A percentile compares a stretch with the other conserved stretches of the same genome.
Conservation (phyloP, 1,140 invertebrate genomes). For the Danaus melanippus region DNA sequence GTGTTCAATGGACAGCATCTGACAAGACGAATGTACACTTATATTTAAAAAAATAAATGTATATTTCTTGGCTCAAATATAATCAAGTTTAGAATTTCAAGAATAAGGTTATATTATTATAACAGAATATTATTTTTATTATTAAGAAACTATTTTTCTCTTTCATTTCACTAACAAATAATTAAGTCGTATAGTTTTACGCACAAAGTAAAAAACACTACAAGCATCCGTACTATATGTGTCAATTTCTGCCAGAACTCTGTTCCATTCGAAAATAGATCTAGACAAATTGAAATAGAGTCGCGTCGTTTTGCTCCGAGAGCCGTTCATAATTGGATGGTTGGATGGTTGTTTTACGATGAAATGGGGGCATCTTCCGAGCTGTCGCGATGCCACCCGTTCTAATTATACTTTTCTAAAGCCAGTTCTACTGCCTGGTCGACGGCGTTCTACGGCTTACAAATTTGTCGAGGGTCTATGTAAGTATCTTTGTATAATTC, state of each 20-base stretch:
- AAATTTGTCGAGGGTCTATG: constrained; percentile 19
- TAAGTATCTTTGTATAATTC: constrained; percentile 21
- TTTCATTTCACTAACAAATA: constrained; percentile 2
- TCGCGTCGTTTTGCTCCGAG: constrained; percentile 11
- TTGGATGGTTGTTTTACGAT: constrained; percentile 32
- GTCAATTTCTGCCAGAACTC: constrained; percentile 11
- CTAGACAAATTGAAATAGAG: constrained; percentile 16
- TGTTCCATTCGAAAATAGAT: constrained; percentile 14
- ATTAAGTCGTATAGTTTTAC: constrained; percentile 16
- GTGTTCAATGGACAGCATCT: too few relatives aligned
- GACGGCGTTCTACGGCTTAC: constrained; percentile 29
- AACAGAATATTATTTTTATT: too few relatives aligned
- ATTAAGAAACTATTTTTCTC: too few relatives aligned
- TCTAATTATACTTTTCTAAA: constrained; percentile 44
- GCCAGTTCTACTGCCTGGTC: constrained; percentile 29
- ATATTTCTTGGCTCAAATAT: too few relatives aligned
- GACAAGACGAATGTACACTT: too few relatives aligned
- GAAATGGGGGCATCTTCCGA: constrained; percentile 43
- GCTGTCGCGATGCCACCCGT: constrained; percentile 33
- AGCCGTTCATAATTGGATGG: constrained; percentile 25
- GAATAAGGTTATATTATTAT: too few relatives aligned
- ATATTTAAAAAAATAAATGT: too few relatives aligned
- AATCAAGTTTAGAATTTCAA: too few relatives aligned
- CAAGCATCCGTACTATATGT: constrained; percentile 15
- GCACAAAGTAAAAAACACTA: constrained; percentile 18